Evolutionary conservation across 2,888 invertebrate species (phyloP), one percentile per base, ranked within the genome.

Genomic region (Hydrotaea diabolus): DNA sequence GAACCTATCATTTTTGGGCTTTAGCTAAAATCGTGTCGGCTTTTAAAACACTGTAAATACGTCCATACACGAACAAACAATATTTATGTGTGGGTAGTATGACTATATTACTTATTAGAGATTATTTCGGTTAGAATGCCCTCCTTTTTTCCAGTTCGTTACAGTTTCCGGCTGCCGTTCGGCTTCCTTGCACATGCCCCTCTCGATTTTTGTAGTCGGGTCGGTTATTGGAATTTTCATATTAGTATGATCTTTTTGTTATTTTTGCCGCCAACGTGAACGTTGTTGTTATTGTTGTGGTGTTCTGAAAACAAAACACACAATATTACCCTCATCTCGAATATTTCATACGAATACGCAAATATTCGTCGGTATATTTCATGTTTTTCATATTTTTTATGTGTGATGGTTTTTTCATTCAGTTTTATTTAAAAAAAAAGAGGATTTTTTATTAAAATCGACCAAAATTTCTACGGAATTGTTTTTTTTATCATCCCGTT

Each of bases 41-140:
- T n/a, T n/a, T n/a, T n/a, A n/a, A n/a, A n/a, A n/a, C n/a, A n/a
- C n/a, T n/a, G n/a, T n/a, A n/a, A n/a, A n/a, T n/a, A n/a, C n/a
- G n/a, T n/a, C n/a, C n/a, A n/a, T n/a, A n/a, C n/a, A n/a, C n/a
- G n/a, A n/a, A n/a, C n/a, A n/a, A n/a, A 39, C 39, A 11, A 89
- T 90, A 89, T 87, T 87, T 89, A 66, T 69, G 39, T 21, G 26
- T 15, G 59, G 59, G 23, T 59, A 26, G 46, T 43, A 62, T 75
- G 76, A 55, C 72, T 85, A 55, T 81, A 26, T 71, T 73, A 83
- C 85, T 85, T 85, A 81, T 83, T 83, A 83, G 43, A 83, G 77
- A 78, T 83, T 83, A 85, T 85, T 85, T 82, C 73, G 76, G 73
- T 81, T 78, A 79, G 78, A 78, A 73, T 75, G 77, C 26, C 23